Evolutionary conservation across 2,113 vertebrate species (phyloP), one percentile per base, ranked within the genome.

Genomic region (Aix galericulata): DNA sequence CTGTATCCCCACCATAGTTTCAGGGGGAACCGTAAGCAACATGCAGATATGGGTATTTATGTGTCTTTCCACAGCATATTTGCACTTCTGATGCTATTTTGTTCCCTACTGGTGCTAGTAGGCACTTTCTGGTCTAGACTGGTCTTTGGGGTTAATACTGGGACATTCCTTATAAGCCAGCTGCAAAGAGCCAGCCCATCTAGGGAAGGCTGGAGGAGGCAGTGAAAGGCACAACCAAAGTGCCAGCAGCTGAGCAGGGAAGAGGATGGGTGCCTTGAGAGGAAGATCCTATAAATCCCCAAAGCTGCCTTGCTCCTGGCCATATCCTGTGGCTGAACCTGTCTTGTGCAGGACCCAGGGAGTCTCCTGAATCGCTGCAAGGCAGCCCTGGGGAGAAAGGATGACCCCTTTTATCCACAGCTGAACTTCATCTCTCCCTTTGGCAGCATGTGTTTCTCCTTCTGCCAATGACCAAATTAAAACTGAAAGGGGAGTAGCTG

Each of bases 301-400:
- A 68, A 50, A 68, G n/a, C 36, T 42, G 18, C n/a, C 48, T 75
- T 32, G 15, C 62, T 58, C 21, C 48, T 63, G 73, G 50, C 6
- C 13, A 21, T 1, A 0, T 8, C 31, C 29, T 1, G 11, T 56
- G 36, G 38, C 32, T 42, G n/a, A 67, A 18, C 27, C 1, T 2
- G 7, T 36, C 17, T 53, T 44, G 46, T 17, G 59, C 52, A 60
- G 46, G 27, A 42, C 12, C 13, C 2, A 0, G 23, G 59, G 52
- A 81, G 17, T 17, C 9, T 12, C 18, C 12, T 9, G 8, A 64
- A 44, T 0, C 1, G 66, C 44, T 72, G 32, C 17, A 38, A 44
- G n/a, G 27, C 16, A 38, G 22, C 40, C 23, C 22, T 9, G 22
- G 36, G 17, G 9, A 77, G 17, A 12, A 68, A 71, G 58, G 31